Percentiles rank a stretch among this genome's conserved stretches.
Conservation (phyloP, 2,797 vertebrate species). For the Myotis myotis region DNA sequence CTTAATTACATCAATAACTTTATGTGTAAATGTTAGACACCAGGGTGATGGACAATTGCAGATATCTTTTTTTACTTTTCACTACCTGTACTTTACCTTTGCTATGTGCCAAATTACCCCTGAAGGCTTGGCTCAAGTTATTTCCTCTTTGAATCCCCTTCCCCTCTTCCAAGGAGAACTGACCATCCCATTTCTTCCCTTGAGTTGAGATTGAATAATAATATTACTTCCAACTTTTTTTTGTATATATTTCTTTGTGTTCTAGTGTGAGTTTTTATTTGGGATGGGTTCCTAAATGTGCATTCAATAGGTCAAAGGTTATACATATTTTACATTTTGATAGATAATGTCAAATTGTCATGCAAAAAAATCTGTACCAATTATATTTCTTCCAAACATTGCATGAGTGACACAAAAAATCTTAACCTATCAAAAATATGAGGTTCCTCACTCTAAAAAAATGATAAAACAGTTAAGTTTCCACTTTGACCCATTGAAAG, state of each 20-base stretch:
- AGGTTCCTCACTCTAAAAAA: not conserved
- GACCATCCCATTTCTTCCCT: not conserved
- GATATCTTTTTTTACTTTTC: not conserved
- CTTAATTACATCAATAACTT: not conserved
- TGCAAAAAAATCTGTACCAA: not conserved
- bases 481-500: conserved; percentile 61
- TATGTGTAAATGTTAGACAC: not conserved
- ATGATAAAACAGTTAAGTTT: not conserved
- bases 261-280: conserved; percentile 4
- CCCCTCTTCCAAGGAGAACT: not conserved
- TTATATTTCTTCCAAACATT: not conserved
- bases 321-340: conserved; percentile 15
- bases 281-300: not conserved
- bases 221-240: not conserved
- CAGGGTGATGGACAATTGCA: not conserved
- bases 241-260: not conserved
- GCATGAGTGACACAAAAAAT: not conserved
- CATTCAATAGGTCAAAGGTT: not conserved
- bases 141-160: not conserved
- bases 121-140: not conserved
- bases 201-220: not conserved
- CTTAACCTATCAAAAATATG: conserved; percentile 34
- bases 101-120: not conserved
- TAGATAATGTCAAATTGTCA: not conserved
- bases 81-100: not conserved